Conservation (phyloP, 1,140 invertebrate genomes). For the Campoletis sonorensis region DNA sequence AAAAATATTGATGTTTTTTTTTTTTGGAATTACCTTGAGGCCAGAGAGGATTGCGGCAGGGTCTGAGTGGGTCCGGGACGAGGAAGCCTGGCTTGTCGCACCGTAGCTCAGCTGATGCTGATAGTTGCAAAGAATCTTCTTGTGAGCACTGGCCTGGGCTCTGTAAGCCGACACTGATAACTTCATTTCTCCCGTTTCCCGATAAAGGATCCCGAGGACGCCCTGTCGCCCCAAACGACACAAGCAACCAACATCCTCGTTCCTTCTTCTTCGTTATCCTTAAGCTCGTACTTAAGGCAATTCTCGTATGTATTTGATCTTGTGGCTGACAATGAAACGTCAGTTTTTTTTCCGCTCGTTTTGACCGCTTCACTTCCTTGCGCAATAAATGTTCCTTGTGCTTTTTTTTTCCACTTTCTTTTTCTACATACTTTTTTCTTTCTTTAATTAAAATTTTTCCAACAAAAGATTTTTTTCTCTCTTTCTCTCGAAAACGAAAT, state of each 20-base stretch:
- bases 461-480: neutral
- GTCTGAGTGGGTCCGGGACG: slow-evolving; percentile 77
- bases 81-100: slow-evolving; percentile 81
- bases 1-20: no score
- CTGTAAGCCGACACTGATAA: slow-evolving; percentile 89
- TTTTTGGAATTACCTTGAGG: slow-evolving; percentile 75
- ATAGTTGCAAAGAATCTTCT: slow-evolving; percentile 88
- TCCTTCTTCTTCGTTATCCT: slow-evolving; percentile 39
- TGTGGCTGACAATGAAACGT: neutral
- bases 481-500: neutral
- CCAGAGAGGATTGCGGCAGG: slow-evolving; percentile 74
- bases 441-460: neutral
- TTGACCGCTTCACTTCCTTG: neutral
- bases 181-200: slow-evolving; percentile 81
- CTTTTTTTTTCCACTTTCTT: neutral
- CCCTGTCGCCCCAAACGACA: slow-evolving; percentile 56
- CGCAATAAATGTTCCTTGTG: neutral
- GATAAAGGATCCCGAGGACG: slow-evolving; percentile 61
- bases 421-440: neutral
- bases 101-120: slow-evolving; percentile 87
- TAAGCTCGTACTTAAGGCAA: slow-evolving; percentile 23
- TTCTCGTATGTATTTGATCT: neutral
- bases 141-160: slow-evolving; percentile 88
- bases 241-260: slow-evolving; percentile 63
- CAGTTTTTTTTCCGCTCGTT: slow-evolving; percentile 5